Evolutionary conservation across 2,113 vertebrate genomes (phyloP).

Genomic region (Paracanthobrama guichenoti): DNA sequence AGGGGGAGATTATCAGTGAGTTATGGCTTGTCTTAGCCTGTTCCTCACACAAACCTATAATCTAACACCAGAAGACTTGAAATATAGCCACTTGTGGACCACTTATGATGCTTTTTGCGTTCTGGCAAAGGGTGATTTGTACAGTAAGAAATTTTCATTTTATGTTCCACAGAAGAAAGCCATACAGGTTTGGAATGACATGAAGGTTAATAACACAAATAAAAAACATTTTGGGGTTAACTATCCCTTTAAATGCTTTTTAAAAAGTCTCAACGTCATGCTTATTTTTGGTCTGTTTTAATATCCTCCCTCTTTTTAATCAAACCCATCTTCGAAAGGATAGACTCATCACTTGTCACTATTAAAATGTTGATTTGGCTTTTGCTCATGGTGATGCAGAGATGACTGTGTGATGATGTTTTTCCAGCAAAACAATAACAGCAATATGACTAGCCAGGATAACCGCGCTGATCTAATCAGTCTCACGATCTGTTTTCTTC

Average conservation of each 20-base stretch:
- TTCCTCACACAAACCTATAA: not conserved
- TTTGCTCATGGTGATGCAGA: slow-evolving; percentile 15
- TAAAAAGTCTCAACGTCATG: not conserved
- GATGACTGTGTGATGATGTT: slow-evolving; percentile 28
- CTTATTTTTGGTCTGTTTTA: not conserved
- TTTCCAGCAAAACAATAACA: slow-evolving; percentile 37
- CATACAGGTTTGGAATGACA: not conserved
- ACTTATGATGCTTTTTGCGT: not conserved
- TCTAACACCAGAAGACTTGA: not conserved
- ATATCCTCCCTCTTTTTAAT: slow-evolving; percentile 22
- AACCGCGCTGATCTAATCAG: slow-evolving; percentile 41
- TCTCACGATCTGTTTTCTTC: slow-evolving; percentile 29
- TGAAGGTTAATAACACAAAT: not conserved
- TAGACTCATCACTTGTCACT: slow-evolving; percentile 18
- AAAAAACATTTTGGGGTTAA: too few relatives aligned
- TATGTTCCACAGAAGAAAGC: not conserved
- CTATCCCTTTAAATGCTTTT: not conserved
- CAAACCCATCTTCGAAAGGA: not conserved
- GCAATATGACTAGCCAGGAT: slow-evolving; percentile 15
- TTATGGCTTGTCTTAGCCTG: not conserved
- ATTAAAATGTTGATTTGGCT: slow-evolving; percentile 22
- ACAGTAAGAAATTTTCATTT: not conserved
- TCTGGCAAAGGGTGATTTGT: not conserved
- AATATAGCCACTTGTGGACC: not conserved
- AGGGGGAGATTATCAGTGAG: not conserved